Conservation (phyloP, 1,140 invertebrate genomes). For the Diuraphis noxia region DNA sequence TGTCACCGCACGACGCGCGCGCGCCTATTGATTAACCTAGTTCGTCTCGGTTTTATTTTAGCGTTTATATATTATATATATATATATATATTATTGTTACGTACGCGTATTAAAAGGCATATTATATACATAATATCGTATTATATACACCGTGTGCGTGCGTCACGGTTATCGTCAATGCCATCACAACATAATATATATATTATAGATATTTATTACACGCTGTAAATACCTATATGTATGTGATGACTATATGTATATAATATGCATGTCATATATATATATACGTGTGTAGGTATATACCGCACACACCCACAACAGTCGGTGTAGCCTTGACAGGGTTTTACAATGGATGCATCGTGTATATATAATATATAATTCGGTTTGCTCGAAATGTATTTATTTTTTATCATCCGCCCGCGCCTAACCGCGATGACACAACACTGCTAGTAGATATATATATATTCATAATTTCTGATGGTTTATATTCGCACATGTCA, state of each 20-base stretch:
- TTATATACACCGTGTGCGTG: neutral
- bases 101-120: neutral
- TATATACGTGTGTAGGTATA: neutral
- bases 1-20: slow-evolving; percentile 28
- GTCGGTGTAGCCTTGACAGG: neutral
- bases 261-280: neutral
- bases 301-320: neutral
- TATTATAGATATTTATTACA: too few relatives aligned
- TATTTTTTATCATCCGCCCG: neutral
- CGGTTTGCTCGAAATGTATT: neutral
- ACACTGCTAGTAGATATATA: neutral
- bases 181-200: too few relatives aligned
- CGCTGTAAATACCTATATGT: neutral
- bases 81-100: neutral
- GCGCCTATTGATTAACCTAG: slow-evolving; percentile 51
- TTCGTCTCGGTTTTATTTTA: slow-evolving; percentile 51
- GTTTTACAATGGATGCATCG: neutral
- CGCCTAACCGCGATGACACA: neutral
- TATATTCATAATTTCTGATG: too few relatives aligned
- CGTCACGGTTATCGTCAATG: slow-evolving; percentile 31
- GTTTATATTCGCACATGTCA: too few relatives aligned
- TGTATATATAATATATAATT: neutral
- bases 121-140: neutral
- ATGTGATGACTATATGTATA: neutral
- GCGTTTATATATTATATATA: neutral